Base-by-base conservation (phyloP, 2,888 invertebrate species). In the Drosophila paracracens region DNA sequence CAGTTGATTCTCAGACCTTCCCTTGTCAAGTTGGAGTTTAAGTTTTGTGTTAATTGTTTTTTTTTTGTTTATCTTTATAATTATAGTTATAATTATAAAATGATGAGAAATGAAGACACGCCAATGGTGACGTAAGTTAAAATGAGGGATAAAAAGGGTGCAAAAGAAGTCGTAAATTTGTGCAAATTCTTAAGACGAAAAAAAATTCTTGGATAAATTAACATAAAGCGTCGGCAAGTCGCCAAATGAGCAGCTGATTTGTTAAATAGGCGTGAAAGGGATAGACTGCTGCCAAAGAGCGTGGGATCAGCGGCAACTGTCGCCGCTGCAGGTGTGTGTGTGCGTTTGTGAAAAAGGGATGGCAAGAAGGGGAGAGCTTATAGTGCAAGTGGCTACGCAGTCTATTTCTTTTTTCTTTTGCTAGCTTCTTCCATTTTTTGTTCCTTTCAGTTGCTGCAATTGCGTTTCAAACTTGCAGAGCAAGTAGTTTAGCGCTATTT, bases 401-500 rank as follows among this genome's bases (percentile, higher is more conserved):
- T 68, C 61, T 68, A 70, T 68, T 72, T 46, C 40, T 51, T 31
- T 35, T 51, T 66, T 27, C 72, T 27, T 50, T 51, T 76, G 51
- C 54, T 78, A 25, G 46, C 46, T 46, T 46, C 25, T 40, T 46
- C 25, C 8, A 16, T 46, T 46, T 46, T 46, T 46, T 46, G 25
- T 25, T 46, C 8, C 16, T 46, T 46, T 25, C 25, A 75, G 65
- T 70, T 82, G 64, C 68, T 76, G 86, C 81, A 85, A 88, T 81
- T 80, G 81, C 86, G 86, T 83, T 89, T 81, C 76, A 86, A 89
- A 88, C 88, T 89, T 84, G 74, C 86, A 74, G 88, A 82, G 86
- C 83, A 86, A 86, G 85, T 88, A 89, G 88, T 86, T 86, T 88
- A 88, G 85, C 90, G 79, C 86, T 86, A 89, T 86, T 86, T 86